Base-by-base conservation (phyloP, 2,113 vertebrate genomes). In the Actinemys pallida region DNA sequence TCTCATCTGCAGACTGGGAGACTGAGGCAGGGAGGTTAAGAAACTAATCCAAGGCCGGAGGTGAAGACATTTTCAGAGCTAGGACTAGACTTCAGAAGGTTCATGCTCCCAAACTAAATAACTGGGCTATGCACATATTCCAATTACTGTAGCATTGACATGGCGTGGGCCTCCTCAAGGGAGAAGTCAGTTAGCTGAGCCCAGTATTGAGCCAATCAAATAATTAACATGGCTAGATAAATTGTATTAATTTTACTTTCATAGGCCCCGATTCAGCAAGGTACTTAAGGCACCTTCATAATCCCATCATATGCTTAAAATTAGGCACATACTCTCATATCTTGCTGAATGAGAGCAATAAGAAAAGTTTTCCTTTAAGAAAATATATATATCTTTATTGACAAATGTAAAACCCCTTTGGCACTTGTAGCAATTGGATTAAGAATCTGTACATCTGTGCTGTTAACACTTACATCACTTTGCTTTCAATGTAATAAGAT, bases 261-360 rank as follows among this genome's bases (percentile, higher is more conserved):
- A 76, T 47, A 76, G 75, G 8, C n/a, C 65, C 65, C 9, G 5
- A 5, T 47, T 45, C 75, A 76, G 24, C 42, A 47, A 45, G 19
- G 39, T 27, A 13, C 10, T 79, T 2, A 31, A 87, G 89, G 65
- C 0, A 0, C 17, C 20, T 81, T 78, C 83, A 87, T 20, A 85
- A 75, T 76, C n/a, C 65, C 94, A 84, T 39, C 42, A 9, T 0
- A 4, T 4, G 47, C 79, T 83, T 85, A 69, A 92, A 95, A 17
- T 57, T 86, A 94, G 95, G 96, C 47, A 79, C 0, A 0, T 80
- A 50, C 87, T 91, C 89, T 57, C 93, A 84, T 1, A 0, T 39
- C 57, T 91, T 52, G 13, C 39, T 96, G 92, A 93, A 94, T 39
- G 35, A 25, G 59, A 57, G 72, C 89, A 90, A 81, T 65, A 53